Conservation (phyloP, 2,797 vertebrate species). For the Myoxocephalus aenaeus region DNA sequence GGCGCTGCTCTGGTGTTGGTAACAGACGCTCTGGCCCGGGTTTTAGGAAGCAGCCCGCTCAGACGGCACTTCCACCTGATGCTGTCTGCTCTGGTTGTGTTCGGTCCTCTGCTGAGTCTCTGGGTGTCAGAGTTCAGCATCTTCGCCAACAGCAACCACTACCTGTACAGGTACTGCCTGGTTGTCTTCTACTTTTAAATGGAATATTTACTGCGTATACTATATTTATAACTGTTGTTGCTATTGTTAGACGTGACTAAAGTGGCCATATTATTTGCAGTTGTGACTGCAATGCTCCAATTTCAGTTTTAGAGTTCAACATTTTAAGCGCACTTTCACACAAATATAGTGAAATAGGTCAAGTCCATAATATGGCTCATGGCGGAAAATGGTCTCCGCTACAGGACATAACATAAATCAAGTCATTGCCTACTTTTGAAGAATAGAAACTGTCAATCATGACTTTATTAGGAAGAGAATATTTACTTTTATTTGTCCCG, state of each 20-base stretch:
- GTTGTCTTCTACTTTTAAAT: not conserved
- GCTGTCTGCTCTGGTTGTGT: constrained; percentile 85
- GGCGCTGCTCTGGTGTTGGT: constrained; percentile 61
- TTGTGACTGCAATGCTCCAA: not conserved
- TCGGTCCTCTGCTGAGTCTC: constrained; percentile 86
- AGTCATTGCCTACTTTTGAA: not conserved
- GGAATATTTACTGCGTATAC: not conserved
- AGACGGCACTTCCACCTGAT: constrained; percentile 86
- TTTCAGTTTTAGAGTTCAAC: not conserved
- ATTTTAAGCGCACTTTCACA: not conserved
- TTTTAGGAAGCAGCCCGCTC: constrained; percentile 83
- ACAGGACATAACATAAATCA: not conserved
- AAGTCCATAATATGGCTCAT: not conserved
- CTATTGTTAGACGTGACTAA: not conserved
- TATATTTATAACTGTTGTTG: not conserved
- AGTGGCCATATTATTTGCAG: not conserved
- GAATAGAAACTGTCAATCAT: not conserved
- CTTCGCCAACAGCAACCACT: constrained; percentile 88
- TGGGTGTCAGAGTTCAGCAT: constrained; percentile 87
- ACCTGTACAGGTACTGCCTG: constrained; percentile 86
- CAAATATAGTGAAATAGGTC: not conserved
- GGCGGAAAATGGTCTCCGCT: not conserved
- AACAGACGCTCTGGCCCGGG: constrained; percentile 80
- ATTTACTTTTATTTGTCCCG: not conserved
- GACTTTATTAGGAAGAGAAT: not conserved